phyloP scores from a whole-genome alignment of 2,888 invertebrate genomes.

The Xylocampa areola region DNA sequence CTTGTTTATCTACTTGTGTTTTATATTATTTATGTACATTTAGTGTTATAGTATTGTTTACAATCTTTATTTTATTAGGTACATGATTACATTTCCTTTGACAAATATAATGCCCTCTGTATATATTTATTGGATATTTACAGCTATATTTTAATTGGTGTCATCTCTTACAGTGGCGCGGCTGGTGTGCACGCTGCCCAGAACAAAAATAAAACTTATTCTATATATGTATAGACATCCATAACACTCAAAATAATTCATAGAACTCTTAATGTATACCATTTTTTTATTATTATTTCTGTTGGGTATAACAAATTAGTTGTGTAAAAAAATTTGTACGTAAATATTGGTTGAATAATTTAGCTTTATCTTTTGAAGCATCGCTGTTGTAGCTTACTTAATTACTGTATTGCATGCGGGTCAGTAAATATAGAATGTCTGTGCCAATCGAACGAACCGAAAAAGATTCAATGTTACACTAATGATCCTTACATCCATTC shows the following conservation, averaged over 20 bases:
- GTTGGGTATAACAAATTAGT: too few species aligned
- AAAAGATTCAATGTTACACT: slow-evolving; percentile 14
- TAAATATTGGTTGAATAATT: slow-evolving; percentile 6
- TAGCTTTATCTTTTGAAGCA: slow-evolving; percentile 10
- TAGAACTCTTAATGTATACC: slow-evolving; percentile 5
- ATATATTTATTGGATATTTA: slow-evolving; percentile 36
- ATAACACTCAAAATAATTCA: not conserved
- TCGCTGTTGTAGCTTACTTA: slow-evolving; percentile 41
- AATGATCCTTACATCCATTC: slow-evolving; percentile 42
- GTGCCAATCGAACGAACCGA: slow-evolving; percentile 24
- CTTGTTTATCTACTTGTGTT: not conserved
- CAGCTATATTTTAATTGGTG: slow-evolving; percentile 52
- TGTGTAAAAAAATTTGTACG: not conserved
- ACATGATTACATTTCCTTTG: slow-evolving; percentile 5
- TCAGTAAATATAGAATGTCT: slow-evolving; percentile 18
- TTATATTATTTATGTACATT: slow-evolving; percentile 17
- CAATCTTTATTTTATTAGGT: not conserved
- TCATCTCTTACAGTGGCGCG: slow-evolving; percentile 39
- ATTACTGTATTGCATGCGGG: slow-evolving; percentile 63
- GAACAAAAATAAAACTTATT: slow-evolving; percentile 26
- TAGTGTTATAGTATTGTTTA: slow-evolving; percentile 3
- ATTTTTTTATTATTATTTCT: not conserved
- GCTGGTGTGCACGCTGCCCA: slow-evolving; percentile 17
- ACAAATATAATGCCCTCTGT: slow-evolving; percentile 43
- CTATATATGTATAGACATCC: slow-evolving; percentile 18